Conservation (phyloP, 1,140 invertebrate genomes). For the Nebria ingens region DNA sequence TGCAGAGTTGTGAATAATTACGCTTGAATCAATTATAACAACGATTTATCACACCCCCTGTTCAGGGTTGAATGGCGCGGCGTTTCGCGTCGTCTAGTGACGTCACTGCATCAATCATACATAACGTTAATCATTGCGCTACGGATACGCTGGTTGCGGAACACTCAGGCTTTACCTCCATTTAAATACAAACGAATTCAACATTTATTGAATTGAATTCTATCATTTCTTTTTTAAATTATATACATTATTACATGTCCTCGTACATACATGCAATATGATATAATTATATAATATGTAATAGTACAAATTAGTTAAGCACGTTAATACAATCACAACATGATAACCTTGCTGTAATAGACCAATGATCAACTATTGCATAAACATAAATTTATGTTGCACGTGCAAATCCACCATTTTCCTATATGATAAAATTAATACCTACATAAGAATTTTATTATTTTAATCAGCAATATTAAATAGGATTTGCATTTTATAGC, state of each 20-base stretch:
- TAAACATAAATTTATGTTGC: background rate
- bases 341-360: background rate
- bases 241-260: background rate
- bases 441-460: too few relatives aligned
- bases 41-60: slow-evolving; percentile 25
- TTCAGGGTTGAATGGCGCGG: background rate
- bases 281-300: too few relatives aligned
- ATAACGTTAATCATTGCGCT: slow-evolving; percentile 14
- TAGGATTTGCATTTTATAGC: too few relatives aligned
- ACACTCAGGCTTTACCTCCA: background rate
- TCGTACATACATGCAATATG: background rate
- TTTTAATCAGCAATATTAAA: too few relatives aligned
- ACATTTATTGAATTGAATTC: background rate
- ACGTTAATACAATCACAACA: background rate
- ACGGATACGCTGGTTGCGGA: background rate
- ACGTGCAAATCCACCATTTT: background rate
- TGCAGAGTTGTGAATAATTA: slow-evolving; percentile 30
- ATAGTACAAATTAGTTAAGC: background rate
- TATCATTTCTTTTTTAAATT: too few relatives aligned
- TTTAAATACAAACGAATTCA: background rate
- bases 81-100: slow-evolving; percentile 13
- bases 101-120: slow-evolving; percentile 16
- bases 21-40: slow-evolving; percentile 29
- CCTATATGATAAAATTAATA: too few relatives aligned
- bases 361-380: background rate